These are phyloP conservation scores for Atrichornis clamosus DNA, from an alignment of 2,113 vertebrate genomes.

Conservation along the genomic window DNA sequence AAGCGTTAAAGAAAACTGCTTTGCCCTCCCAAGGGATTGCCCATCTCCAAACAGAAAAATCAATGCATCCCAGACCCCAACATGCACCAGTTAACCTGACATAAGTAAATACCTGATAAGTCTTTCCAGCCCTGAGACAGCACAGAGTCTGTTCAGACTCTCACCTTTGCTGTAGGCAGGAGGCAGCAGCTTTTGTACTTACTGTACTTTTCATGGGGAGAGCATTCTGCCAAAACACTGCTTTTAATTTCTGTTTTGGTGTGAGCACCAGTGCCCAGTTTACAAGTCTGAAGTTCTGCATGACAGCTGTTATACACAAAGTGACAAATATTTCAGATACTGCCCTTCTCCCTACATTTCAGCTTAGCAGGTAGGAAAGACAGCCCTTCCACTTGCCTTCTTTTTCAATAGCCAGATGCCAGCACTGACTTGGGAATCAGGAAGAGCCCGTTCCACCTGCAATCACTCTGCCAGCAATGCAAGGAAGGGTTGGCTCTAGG, in stretches of 20 bases:
- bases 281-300: neutral
- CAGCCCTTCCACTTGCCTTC: neutral
- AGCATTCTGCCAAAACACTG: neutral
- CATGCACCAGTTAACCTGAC: neutral
- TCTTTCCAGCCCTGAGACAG: neutral
- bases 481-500: neutral
- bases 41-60: neutral
- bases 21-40: neutral
- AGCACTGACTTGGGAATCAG: neutral
- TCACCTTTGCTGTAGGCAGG: neutral
- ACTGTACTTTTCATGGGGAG: neutral
- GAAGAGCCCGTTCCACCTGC: neutral
- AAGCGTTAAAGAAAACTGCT: neutral
- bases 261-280: neutral
- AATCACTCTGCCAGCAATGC: neutral
- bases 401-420: neutral
- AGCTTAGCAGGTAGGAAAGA: neutral
- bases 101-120: neutral
- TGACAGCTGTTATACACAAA: neutral
- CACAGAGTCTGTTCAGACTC: neutral
- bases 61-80: neutral
- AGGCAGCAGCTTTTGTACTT: neutral
- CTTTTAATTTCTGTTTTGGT: constrained; percentile 3
- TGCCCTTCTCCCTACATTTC: neutral
- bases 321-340: neutral